phyloP scores from a whole-genome alignment of 2,113 vertebrate genomes.

The Prionailurus viverrinus region DNA sequence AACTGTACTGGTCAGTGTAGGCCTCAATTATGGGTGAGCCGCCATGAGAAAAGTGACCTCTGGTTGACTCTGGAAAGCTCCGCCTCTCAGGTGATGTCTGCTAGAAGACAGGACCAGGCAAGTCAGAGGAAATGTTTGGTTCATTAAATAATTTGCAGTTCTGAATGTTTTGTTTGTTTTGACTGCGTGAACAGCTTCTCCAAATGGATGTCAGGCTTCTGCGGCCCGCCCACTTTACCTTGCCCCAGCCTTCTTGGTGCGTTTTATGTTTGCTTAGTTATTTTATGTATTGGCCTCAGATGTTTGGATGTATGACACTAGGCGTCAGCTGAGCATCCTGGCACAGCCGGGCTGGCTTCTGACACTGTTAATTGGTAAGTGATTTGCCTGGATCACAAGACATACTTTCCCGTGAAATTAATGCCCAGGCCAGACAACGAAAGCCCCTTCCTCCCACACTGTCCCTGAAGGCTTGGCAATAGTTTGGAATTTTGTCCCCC shows the following conservation, averaged over 20 bases:
- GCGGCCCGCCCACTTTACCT: background rate
- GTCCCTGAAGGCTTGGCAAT: background rate
- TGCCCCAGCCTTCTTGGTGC: background rate
- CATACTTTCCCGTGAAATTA: background rate
- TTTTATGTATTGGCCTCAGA: background rate
- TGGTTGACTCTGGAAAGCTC: background rate
- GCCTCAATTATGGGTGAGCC: fast-evolving
- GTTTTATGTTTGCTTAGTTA: conserved; percentile 37
- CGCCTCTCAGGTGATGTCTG: background rate
- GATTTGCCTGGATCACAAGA: background rate
- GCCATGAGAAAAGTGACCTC: background rate
- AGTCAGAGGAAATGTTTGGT: background rate
- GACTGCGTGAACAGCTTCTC: background rate
- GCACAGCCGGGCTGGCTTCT: background rate
- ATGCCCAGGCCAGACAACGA: background rate
- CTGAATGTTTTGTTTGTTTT: background rate
- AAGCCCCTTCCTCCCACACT: background rate
- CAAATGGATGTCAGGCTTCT: background rate
- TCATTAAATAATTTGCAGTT: background rate
- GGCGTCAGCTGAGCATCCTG: background rate
- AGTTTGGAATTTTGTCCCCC: background rate
- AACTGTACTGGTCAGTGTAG: too few relatives aligned
- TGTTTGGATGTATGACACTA: background rate
- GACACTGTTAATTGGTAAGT: background rate
- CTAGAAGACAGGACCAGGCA: background rate